Evolutionary conservation across 2,888 invertebrate genomes (phyloP).

Genomic region (Lithophane leautieri): DNA sequence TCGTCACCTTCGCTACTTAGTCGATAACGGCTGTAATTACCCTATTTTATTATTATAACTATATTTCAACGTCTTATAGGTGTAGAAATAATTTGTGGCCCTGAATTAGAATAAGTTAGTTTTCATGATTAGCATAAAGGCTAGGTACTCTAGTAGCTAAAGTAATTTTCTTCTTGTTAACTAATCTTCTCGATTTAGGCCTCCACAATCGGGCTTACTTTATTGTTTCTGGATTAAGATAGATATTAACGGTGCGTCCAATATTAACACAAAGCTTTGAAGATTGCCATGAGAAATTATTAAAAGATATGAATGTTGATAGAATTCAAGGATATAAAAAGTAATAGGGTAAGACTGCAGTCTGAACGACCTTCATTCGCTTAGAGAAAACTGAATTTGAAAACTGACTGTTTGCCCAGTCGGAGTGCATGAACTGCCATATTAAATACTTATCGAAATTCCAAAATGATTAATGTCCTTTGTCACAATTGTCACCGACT

Average conservation of each 20-base stretch:
- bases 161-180: neutral
- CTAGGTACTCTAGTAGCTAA: neutral
- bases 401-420: neutral
- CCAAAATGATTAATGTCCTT: neutral
- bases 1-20: conserved; percentile 31
- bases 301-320: neutral
- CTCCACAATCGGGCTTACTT: neutral
- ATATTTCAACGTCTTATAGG: conserved; percentile 6
- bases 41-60: conserved; percentile 28
- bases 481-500: neutral
- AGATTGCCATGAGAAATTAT: neutral
- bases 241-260: neutral
- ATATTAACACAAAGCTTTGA: neutral
- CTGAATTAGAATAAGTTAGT: neutral
- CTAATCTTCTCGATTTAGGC: neutral
- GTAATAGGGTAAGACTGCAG: neutral
- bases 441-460: conserved; percentile 6
- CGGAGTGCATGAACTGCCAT: no score
- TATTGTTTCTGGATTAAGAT: neutral
- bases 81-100: neutral
- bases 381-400: neutral
- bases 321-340: no score
- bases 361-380: neutral
- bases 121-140: neutral
- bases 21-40: conserved; percentile 37